Percentiles rank a stretch among this genome's conserved stretches.
These are phyloP conservation scores for Haemorhous mexicanus DNA, from an alignment of 2,113 vertebrate species.

Conservation along the genomic window DNA sequence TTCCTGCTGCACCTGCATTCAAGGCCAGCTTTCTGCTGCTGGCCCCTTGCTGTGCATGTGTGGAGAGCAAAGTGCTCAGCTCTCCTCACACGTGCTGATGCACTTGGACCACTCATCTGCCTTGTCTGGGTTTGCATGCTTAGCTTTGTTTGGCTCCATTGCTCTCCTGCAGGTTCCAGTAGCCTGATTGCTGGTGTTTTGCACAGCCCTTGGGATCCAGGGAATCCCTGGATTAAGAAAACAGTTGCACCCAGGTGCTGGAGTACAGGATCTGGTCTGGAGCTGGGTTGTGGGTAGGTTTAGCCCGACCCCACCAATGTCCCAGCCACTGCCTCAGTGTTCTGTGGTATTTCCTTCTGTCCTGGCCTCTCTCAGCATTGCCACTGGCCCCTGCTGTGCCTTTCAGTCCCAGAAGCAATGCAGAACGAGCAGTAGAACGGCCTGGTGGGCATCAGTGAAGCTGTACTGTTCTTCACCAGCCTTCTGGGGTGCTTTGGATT, in stretches of 20 bases:
- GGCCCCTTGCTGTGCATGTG: not conserved
- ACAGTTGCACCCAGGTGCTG: not conserved
- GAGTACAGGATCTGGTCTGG: not conserved
- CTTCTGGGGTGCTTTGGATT: not conserved
- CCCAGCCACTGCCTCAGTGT: not conserved
- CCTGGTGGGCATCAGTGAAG: not conserved
- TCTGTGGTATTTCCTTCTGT: not conserved
- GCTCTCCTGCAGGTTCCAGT: not conserved
- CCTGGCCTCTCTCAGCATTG: not conserved
- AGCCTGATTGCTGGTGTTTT: not conserved
- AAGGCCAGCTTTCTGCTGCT: not conserved
- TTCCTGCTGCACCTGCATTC: not conserved
- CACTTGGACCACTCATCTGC: not conserved
- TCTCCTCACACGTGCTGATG: not conserved
- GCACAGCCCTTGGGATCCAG: not conserved
- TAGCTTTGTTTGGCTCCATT: not conserved
- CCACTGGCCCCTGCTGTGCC: not conserved
- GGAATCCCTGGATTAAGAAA: not conserved
- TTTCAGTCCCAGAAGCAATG: not conserved
- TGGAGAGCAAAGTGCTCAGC: not conserved
- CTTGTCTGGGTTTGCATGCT: not conserved
- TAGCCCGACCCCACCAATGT: rapidly evolving
- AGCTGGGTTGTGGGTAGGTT: not conserved
- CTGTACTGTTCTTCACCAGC: not conserved
- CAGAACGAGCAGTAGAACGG: not conserved